A percentile compares a stretch with the other conserved stretches of the same genome.
Evolutionary conservation across 2,797 vertebrate genomes (phyloP).

Genomic region (Pygocentrus nattereri): DNA sequence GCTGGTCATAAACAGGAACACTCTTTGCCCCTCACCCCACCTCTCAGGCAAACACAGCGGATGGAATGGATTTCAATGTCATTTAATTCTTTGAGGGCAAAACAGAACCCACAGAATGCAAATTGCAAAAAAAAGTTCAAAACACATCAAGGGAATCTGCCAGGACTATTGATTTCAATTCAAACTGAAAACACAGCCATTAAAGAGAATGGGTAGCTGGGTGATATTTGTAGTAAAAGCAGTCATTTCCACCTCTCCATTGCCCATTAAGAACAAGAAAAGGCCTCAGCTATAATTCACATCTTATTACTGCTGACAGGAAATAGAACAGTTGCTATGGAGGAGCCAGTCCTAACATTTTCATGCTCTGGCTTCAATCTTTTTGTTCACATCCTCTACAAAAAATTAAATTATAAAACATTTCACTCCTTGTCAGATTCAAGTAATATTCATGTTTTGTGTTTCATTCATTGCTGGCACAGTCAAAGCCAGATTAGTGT

Average conservation of each 20-base stretch:
- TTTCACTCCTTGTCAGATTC: background rate
- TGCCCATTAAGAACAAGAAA: slow-evolving; percentile 35
- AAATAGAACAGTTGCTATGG: background rate
- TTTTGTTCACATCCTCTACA: background rate
- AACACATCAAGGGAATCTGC: slow-evolving; percentile 30
- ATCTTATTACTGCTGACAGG: slow-evolving; percentile 2
- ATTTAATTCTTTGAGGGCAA: slow-evolving; percentile 41
- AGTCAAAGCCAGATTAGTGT: background rate
- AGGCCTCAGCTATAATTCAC: slow-evolving; percentile 15
- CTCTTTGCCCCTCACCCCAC: slow-evolving; percentile 24
- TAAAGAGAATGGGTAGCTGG: slow-evolving; percentile 10
- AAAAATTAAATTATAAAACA: background rate
- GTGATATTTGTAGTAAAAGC: slow-evolving; percentile 38
- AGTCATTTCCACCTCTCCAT: slow-evolving; percentile 25
- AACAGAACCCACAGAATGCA: background rate
- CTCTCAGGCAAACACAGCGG: background rate
- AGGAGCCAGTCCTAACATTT: background rate
- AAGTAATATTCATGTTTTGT: background rate
- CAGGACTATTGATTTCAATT: slow-evolving; percentile 48
- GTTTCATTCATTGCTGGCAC: background rate
- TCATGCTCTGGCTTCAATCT: too few species aligned
- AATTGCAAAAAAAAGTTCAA: background rate
- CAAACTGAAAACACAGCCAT: slow-evolving; percentile 40
- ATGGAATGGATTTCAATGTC: slow-evolving; percentile 36
- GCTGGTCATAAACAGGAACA: slow-evolving; percentile 47